These are phyloP conservation scores for Heliopora coerulea DNA, from an alignment of 92 coral and sea anemone genomes.

Conservation along the genomic window DNA sequence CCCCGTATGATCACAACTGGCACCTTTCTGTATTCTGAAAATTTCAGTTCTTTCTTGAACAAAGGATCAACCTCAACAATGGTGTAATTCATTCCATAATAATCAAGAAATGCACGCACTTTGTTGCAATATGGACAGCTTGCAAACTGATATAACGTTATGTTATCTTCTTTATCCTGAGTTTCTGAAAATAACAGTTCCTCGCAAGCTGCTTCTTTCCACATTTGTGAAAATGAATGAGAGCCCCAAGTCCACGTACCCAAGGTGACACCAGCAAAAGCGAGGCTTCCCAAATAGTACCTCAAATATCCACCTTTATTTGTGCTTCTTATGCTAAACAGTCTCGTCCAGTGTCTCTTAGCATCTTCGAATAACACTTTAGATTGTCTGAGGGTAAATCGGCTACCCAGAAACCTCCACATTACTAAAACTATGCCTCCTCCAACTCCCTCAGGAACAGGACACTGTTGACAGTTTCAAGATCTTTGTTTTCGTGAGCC, in stretches of 20 bases:
- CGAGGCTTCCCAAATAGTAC: not conserved
- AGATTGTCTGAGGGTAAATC: not conserved
- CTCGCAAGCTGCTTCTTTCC: not conserved
- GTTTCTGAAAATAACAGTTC: not conserved
- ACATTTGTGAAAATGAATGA: not conserved
- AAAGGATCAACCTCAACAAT: constrained; percentile 94
- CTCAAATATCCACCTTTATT: not conserved
- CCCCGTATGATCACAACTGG: constrained; percentile 78
- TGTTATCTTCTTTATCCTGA: constrained; percentile 1
- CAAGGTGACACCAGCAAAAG: not conserved
- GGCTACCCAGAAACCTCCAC: not conserved
- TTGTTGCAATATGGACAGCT: constrained; percentile 96
- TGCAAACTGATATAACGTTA: constrained; percentile 87
- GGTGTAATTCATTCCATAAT: constrained; percentile 76
- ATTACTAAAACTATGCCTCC: too few relatives aligned
- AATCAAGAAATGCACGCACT: constrained; percentile 83
- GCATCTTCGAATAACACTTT: not conserved
- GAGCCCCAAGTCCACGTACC: not conserved
- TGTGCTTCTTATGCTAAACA: not conserved
- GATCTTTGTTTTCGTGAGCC: too few relatives aligned
- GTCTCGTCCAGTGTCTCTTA: not conserved
- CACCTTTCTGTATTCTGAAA: constrained; percentile 89
- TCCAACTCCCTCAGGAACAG: too few relatives aligned
- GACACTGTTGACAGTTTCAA: too few relatives aligned
- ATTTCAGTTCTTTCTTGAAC: constrained; percentile 73